These are phyloP conservation scores for Pollenia angustigena DNA, from an alignment of 2,888 invertebrate species.

Conservation along the genomic window DNA sequence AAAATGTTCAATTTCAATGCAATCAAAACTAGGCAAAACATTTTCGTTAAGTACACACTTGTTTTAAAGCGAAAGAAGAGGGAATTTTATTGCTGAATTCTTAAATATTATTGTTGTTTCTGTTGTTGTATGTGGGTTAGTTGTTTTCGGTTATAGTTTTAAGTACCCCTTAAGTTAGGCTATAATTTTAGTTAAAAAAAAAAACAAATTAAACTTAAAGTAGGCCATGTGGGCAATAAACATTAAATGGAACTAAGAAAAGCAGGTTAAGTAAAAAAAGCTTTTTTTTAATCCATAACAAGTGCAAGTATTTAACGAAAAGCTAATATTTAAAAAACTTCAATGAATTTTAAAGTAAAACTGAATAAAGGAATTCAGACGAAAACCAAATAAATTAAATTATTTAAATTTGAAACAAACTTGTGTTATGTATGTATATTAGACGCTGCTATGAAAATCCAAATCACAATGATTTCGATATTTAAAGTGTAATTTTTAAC, in stretches of 20 bases:
- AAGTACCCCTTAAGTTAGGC: constrained; percentile 45
- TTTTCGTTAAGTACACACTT: background rate
- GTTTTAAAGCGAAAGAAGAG: background rate
- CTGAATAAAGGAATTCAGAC: no score
- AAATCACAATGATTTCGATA: no score
- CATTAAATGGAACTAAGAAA: constrained; percentile 40
- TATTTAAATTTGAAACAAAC: no score
- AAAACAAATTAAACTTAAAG: constrained; percentile 6
- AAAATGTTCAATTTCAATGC: constrained; percentile 41
- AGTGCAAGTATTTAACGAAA: background rate
- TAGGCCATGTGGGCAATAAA: constrained; percentile 42
- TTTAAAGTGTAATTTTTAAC: no score
- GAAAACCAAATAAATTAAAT: no score
- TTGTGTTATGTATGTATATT: no score
- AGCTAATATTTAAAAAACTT: no score
- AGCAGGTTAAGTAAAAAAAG: constrained; percentile 6
- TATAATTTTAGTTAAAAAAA: constrained; percentile 15
- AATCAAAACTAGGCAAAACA: constrained; percentile 36
- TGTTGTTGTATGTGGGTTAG: background rate
- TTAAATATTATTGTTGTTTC: background rate
- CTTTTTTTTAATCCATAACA: background rate
- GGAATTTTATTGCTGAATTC: background rate
- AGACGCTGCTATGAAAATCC: no score
- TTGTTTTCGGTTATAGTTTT: constrained; percentile 3
- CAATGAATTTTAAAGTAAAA: background rate